Evolutionary conservation across 2,113 vertebrate species (phyloP).

Genomic region (Struthio camelus): DNA sequence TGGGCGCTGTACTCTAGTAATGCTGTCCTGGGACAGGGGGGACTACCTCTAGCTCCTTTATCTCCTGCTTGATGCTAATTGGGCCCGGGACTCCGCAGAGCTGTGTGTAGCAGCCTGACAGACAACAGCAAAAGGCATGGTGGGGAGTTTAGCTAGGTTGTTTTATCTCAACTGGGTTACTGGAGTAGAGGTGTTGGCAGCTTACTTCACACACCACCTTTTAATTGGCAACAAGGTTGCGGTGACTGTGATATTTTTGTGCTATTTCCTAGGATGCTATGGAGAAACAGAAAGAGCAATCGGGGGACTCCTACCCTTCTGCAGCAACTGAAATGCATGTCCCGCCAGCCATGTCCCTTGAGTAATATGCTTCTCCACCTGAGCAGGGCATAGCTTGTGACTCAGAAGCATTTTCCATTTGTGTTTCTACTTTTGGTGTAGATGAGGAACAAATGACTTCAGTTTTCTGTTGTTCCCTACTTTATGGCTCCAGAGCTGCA

Average conservation of each 20-base stretch:
- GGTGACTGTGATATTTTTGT: background rate
- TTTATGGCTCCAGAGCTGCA: background rate
- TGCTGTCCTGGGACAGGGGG: background rate
- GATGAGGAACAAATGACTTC: background rate
- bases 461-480: background rate
- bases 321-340: background rate
- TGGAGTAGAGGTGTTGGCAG: too few species aligned
- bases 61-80: background rate
- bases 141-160: too few species aligned
- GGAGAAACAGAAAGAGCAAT: background rate
- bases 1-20: too few species aligned
- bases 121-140: too few species aligned
- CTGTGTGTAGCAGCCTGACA: too few species aligned
- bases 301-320: background rate
- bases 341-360: background rate
- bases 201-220: too few species aligned
- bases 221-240: too few species aligned
- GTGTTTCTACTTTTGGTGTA: background rate
- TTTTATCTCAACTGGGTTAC: too few species aligned
- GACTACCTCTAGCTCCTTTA: background rate
- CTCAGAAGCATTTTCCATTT: background rate
- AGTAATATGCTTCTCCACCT: background rate
- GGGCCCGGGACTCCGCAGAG: background rate
- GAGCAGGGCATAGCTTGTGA: too few species aligned
- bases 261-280: background rate